Evolutionary conservation across 2,797 vertebrate species (phyloP), one percentile per base, ranked within the genome.

Genomic region (Allenopithecus nigroviridis): DNA sequence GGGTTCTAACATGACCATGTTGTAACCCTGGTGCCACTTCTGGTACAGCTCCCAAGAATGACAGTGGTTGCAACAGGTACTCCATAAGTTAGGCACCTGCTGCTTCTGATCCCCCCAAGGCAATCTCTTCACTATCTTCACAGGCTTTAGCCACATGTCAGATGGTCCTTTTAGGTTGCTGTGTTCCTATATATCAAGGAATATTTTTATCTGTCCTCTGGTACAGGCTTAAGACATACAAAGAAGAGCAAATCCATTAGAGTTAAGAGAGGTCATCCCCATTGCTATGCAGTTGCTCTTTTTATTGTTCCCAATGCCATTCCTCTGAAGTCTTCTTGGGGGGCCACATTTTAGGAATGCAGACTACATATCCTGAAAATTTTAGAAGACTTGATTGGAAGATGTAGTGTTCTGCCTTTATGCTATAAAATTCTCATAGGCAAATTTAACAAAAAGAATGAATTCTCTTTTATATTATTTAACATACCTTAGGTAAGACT

Each of bases 391-490:
- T 11, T 46, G 5, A 76, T 26, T 59, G 17, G 13, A 80, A 87
- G 5, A 48, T 55, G 5, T 64, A 11, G 46, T 59, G 1, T 76
- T 74, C 39, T 72, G 39, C 13, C 13, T 80, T 48, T 50, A 76
- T 50, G 33, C 2, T 78, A 36, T 59, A 91, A 76, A 94, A 81
- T 43, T 48, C 16, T 6, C 26, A 30, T 36, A 87, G 53, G 8
- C 17, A 75, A 87, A 87, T 68, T 91, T 59, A 89, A 50, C 59
- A 68, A n/a, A 75, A 72, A 41, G 68, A 83, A 26, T 78, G 13
- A 84, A 72, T 50, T 33, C n/a, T 46, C 10, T 87, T 72, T 72
- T 36, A 72, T 72, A 72, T 72, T 36, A 21, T 39, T 72, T 72
- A 72, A 72, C n/a, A 36, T 43, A 83, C 17, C 91, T 76, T 76